phyloP scores from a whole-genome alignment of 2,888 invertebrate species.

The Harmothoe impar region DNA sequence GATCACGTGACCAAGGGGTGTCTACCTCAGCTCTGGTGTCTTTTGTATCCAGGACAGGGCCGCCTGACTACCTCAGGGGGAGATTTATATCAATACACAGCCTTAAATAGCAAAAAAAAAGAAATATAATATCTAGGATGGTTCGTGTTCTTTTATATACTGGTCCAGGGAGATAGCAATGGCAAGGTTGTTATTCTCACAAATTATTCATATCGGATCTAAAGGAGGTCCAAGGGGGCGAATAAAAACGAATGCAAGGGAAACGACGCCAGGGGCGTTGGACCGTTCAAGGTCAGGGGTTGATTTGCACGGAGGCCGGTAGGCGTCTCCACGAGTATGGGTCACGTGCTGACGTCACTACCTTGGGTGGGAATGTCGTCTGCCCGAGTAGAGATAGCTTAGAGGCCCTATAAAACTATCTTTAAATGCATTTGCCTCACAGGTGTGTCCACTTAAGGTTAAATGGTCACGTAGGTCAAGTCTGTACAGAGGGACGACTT shows the following conservation, averaged over 20 bases:
- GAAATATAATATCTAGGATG: background rate
- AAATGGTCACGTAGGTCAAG: too few relatives aligned
- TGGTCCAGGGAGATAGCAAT: too few relatives aligned
- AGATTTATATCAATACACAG: background rate
- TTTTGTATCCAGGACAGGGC: conserved; percentile 3
- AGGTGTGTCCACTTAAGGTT: too few relatives aligned
- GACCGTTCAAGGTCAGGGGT: background rate
- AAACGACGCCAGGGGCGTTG: background rate
- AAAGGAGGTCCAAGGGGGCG: background rate
- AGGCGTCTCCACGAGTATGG: background rate
- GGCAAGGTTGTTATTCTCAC: background rate
- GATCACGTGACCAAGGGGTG: conserved; percentile 17
- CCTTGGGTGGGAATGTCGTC: background rate
- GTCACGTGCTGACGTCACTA: conserved; percentile 4
- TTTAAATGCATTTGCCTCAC: background rate
- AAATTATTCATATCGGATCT: background rate
- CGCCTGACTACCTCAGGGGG: background rate
- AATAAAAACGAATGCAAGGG: conserved; percentile 2
- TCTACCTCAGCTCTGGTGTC: background rate
- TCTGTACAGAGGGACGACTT: too few relatives aligned
- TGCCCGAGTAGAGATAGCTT: background rate
- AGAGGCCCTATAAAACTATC: conserved; percentile 1
- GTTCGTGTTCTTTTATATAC: background rate
- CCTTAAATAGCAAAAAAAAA: background rate
- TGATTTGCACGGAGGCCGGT: background rate